Conservation (phyloP, 2,888 invertebrate genomes). For the Eucera pruinosa region DNA sequence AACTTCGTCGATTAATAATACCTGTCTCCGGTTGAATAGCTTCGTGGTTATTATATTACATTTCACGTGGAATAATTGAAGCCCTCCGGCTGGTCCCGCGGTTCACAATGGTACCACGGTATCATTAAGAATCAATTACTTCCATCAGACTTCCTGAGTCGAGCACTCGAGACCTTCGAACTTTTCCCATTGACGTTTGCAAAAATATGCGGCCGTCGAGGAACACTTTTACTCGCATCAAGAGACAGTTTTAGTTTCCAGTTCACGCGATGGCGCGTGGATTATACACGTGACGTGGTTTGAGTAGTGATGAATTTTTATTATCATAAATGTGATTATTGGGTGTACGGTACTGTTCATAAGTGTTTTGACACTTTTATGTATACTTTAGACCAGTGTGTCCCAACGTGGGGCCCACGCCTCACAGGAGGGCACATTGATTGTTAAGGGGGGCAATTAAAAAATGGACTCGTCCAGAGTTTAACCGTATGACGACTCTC, state of each 20-base stretch:
- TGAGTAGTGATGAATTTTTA: too few relatives aligned
- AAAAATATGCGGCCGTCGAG: not conserved
- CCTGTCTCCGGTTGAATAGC: slow-evolving; percentile 36
- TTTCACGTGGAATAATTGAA: slow-evolving; percentile 36
- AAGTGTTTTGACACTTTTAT: too few relatives aligned
- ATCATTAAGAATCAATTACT: slow-evolving; percentile 28
- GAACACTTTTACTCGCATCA: not conserved
- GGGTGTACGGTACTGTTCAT: too few relatives aligned
- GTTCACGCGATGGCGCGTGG: too few relatives aligned
- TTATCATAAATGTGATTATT: too few relatives aligned
- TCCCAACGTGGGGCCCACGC: too few relatives aligned
- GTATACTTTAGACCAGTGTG: too few relatives aligned
- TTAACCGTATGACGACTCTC: too few relatives aligned
- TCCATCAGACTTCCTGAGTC: slow-evolving; percentile 9
- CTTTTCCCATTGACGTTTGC: not conserved
- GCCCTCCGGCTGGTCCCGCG: not conserved
- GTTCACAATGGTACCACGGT: not conserved
- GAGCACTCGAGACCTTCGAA: not conserved
- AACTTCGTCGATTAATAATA: slow-evolving; percentile 56
- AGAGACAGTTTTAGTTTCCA: not conserved
- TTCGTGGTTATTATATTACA: slow-evolving; percentile 32
- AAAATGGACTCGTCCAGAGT: too few relatives aligned
- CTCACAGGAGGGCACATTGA: too few relatives aligned
- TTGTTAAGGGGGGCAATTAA: too few relatives aligned
- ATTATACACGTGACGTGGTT: too few relatives aligned